Percentiles rank a stretch among this genome's conserved stretches.
Conservation (phyloP, 1,140 invertebrate genomes). For the Bombus superbus region DNA sequence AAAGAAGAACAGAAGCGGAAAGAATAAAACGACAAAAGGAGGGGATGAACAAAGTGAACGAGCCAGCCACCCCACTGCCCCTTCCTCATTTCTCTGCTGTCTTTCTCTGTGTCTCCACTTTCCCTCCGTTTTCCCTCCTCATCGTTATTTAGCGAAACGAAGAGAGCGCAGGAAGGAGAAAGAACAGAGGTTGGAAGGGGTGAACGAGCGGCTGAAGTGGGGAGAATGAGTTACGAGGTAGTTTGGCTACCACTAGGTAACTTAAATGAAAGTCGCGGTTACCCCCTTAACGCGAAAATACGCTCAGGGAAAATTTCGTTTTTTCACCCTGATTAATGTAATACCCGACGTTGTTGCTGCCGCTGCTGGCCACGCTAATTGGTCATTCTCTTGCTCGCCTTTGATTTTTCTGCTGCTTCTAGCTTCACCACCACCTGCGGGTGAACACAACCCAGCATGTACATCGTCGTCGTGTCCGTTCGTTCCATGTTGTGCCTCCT, state of each 20-base stretch:
- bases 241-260: conserved; percentile 74
- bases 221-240: conserved; percentile 65
- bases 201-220: conserved; percentile 17
- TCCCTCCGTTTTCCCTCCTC: conserved; percentile 31
- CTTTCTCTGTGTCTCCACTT: conserved; percentile 46
- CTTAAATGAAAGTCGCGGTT: conserved; percentile 73
- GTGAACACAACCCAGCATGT: neutral
- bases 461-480: neutral
- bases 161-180: neutral
- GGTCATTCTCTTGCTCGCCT: conserved; percentile 65
- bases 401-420: conserved; percentile 45
- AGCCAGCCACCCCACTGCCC: conserved; percentile 46
- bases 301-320: conserved; percentile 72
- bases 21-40: conserved; percentile 33
- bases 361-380: conserved; percentile 66
- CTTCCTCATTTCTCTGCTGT: neutral
- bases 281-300: conserved; percentile 73
- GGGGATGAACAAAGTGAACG: conserved; percentile 61
- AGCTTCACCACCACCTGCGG: conserved; percentile 19
- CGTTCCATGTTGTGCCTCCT: neutral
- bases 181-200: neutral
- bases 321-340: conserved; percentile 71
- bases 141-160: neutral
- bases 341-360: conserved; percentile 61
- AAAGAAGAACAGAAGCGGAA: conserved; percentile 23